Base-by-base conservation (phyloP, 1,140 invertebrate species). In the Ptiloglossa arizonensis region DNA sequence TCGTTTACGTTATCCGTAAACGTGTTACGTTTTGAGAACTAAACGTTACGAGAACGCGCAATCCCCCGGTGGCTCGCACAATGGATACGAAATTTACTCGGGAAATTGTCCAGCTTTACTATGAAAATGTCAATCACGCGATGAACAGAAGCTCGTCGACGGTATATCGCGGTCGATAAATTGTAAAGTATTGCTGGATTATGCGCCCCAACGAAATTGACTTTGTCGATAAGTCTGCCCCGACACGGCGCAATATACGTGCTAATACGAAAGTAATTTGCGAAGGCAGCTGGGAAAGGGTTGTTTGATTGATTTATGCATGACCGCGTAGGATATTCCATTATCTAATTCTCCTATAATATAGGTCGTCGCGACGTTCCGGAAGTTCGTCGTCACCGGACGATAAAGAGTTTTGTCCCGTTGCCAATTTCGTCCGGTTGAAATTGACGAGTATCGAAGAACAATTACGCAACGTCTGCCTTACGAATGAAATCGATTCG, bases 181-280 rank as follows among this genome's bases (percentile, higher is more conserved):
- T 60, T 38, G 19, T 3, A 8, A 60, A 41, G 35, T 41, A 41
- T 60, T 9, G 29, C 32, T 9, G 19, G 35, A n/a, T 60, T 41
- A 22, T 41, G 57, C 19, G n/a, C 38, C 48, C 48, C 56, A n/a
- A 15, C 46, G 59, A 73, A 73, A 73, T 64, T 73, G 71, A 73
- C 59, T 73, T 73, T 27, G 13, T 41, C 60, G 46, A 73, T 54
- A 73, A 73, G 71, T 64, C 59, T 24, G 24, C 32, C n/a, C n/a
- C 17, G 32, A 3, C 24, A 3, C 35, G 22, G 27, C 46, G 32
- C 59, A 38, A 52, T 63, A 64, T 73, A 41, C 19, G 13, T 32
- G 38, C 60, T 54, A 64, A 73, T 73, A 73, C 71, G 46, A 73
- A 73, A 73, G 59, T 73, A 73, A 73, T 73, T 73, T 73, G 48